These are phyloP conservation scores for Limonius californicus DNA, from an alignment of 1,140 invertebrate genomes.

Conservation along the genomic window DNA sequence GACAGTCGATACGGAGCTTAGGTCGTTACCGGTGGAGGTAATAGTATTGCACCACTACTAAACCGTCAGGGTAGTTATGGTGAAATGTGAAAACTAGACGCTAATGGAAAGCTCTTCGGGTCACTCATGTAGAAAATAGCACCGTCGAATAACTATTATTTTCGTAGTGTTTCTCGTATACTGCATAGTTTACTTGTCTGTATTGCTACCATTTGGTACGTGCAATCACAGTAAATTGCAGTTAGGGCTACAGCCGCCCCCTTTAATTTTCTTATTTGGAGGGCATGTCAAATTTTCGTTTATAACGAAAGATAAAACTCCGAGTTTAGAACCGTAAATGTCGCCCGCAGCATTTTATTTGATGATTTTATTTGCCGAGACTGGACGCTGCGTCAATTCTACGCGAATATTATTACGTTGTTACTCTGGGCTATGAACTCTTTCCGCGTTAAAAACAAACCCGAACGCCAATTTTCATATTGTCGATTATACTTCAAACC, in stretches of 20 bases:
- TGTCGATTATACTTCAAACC: no score
- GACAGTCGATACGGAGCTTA: conserved; percentile 1
- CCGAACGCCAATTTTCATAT: no score
- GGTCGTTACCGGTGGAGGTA: conserved; percentile 6
- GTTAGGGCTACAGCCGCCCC: neutral
- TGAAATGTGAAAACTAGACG: conserved; percentile 12
- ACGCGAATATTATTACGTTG: no score
- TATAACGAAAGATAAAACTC: no score
- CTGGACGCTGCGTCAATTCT: no score
- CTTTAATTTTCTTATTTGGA: conserved; percentile 4
- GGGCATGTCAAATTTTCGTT: no score
- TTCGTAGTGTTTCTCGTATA: conserved; percentile 4
- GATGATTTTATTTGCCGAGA: no score
- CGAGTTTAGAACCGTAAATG: no score
- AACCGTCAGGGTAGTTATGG: conserved; percentile 5
- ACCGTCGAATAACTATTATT: conserved; percentile 11
- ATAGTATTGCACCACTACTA: conserved; percentile 10
- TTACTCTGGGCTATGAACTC: no score
- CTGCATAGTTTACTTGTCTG: conserved; percentile 8
- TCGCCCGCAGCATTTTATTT: no score
- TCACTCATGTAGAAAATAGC: conserved; percentile 12
- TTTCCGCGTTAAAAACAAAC: no score
- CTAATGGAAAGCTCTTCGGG: conserved; percentile 11
- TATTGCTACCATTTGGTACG: neutral
- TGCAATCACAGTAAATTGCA: conserved; percentile 5